phyloP scores from a whole-genome alignment of 1,140 invertebrate genomes.

The Lepidostoma basale region DNA sequence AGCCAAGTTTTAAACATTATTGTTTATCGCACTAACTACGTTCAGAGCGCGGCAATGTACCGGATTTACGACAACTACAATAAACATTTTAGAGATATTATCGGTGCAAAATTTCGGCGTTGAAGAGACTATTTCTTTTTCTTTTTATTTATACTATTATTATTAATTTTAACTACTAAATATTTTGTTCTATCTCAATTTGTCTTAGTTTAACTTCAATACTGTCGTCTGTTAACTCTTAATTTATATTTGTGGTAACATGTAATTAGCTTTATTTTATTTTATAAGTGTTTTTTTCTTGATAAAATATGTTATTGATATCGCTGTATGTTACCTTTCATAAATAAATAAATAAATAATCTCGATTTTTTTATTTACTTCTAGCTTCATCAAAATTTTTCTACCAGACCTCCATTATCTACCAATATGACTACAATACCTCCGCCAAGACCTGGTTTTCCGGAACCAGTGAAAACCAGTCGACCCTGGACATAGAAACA shows the following conservation, averaged over 20 bases:
- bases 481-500: slow-evolving; percentile 66
- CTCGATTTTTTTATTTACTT: slow-evolving; percentile 47
- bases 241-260: not conserved
- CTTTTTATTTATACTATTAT: no score
- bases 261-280: slow-evolving; percentile 23
- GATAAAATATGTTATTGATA: slow-evolving; percentile 2
- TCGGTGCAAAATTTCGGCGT: no score
- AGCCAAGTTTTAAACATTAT: no score
- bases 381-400: slow-evolving; percentile 66
- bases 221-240: no score
- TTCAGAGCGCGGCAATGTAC: no score
- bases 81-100: no score
- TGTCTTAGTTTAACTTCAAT: no score
- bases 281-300: not conserved
- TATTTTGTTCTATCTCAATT: no score
- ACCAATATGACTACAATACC: slow-evolving; percentile 70
- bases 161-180: no score
- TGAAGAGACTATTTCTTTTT: no score
- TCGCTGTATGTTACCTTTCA: not conserved
- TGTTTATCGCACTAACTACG: no score
- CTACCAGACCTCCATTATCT: slow-evolving; percentile 62
- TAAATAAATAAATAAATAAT: slow-evolving; percentile 8
- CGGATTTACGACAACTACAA: no score
- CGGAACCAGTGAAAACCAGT: slow-evolving; percentile 70
- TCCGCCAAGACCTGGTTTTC: slow-evolving; percentile 69